Evolutionary conservation across 2,888 invertebrate species (phyloP), one percentile per base, ranked within the genome.

Genomic region (Atherix ibis): DNA sequence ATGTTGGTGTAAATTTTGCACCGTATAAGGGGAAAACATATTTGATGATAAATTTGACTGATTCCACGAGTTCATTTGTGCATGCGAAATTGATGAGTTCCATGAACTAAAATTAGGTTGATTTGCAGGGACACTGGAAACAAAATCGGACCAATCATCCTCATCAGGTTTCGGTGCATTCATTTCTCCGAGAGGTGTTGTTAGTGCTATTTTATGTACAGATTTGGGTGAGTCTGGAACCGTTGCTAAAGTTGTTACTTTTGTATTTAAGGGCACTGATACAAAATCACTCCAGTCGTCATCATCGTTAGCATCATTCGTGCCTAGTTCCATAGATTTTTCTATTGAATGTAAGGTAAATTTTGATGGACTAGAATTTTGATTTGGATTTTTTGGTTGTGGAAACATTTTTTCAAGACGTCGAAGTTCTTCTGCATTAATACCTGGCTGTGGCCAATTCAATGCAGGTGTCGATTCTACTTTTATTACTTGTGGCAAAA

Each of bases 211-310:
- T n/a, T 40, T 39, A 29, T 36, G 37, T 36, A 35, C 38, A 18
- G 38, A 39, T 15, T 37, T 39, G 26, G 40, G 19, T 35, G 16
- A 39, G 41, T 32, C 15, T 31, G 24, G 14, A 9, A 24, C 12
- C 19, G 16, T 9, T 31, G 38, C 25, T 33, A 39, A 34, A 30
- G 36, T 39, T 13, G 37, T 33, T 30, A n/a, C n/a, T n/a, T n/a
- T n/a, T n/a, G n/a, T 14, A 4, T 43, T 33, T 18, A 43, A 41
- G 9, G 54, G 52, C 39, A 60, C 50, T 40, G 59, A 67, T 18
- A 69, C 62, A 53, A 69, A 69, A 43, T 69, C 69, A 3, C 64
- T 62, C 69, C 69, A 70, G 43, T 68, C 68, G 36, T 68, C 68
- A 31, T 68, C 67, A 31, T 56, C 56, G 5, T 19, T 29, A 18